phyloP scores from a whole-genome alignment of 1,140 invertebrate species.

The Zeugodacus cucurbitae region DNA sequence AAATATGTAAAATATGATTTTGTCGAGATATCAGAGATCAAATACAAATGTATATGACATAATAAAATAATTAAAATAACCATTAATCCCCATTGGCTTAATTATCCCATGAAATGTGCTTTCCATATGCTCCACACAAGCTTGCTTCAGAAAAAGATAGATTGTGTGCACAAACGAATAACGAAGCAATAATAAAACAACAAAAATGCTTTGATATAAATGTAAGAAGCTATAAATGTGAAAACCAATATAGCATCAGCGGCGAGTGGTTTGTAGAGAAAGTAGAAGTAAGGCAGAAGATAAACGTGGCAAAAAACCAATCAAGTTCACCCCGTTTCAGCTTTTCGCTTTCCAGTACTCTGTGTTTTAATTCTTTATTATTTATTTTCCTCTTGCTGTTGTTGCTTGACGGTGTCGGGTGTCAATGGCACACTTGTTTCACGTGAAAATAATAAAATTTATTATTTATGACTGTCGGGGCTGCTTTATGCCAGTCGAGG shows the following conservation, averaged over 20 bases:
- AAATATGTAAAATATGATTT: too few relatives aligned
- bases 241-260: background rate
- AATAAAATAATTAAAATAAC: background rate
- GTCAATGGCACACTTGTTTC: background rate
- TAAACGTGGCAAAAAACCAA: background rate
- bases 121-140: background rate
- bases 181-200: background rate
- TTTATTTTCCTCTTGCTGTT: background rate
- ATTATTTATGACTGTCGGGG: constrained; percentile 27
- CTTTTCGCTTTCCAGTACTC: too few relatives aligned
- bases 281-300: background rate
- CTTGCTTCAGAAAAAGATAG: background rate
- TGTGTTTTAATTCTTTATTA: background rate
- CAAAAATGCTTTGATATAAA: background rate
- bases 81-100: background rate
- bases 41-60: too few relatives aligned
- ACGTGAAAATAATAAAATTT: constrained; percentile 15
- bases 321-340: background rate
- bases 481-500: background rate
- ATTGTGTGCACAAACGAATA: background rate
- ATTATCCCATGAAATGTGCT: background rate
- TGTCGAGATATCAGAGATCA: too few relatives aligned
- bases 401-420: background rate
- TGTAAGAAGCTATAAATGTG: background rate
- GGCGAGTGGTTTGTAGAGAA: background rate